phyloP scores from a whole-genome alignment of 1,140 invertebrate genomes.

The Dreissena rostriformis region DNA sequence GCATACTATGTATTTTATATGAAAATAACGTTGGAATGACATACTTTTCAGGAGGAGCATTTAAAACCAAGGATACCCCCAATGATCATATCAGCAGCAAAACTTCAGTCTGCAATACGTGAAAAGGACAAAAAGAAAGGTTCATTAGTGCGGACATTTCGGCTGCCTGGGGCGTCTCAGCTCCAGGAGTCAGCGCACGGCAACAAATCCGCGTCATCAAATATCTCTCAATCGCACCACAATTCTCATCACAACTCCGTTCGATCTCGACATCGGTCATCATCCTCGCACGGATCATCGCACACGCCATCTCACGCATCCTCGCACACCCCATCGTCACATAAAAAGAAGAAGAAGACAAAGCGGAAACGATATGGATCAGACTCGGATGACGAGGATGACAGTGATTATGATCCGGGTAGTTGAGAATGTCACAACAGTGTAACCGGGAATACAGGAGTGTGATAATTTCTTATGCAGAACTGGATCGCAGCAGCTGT shows the following conservation, averaged over 20 bases:
- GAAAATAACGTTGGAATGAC: too few relatives aligned
- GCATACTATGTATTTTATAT: too few relatives aligned
- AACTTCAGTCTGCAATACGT: conserved; percentile 42
- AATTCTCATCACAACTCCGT: conserved; percentile 28
- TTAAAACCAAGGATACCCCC: conserved; percentile 42
- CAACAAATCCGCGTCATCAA: conserved; percentile 35
- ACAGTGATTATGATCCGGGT: conserved; percentile 75
- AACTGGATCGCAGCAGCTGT: too few relatives aligned
- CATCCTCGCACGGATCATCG: conserved; percentile 10
- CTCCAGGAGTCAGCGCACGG: conserved; percentile 47
- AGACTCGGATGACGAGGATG: conserved; percentile 71
- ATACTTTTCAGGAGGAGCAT: conserved; percentile 27
- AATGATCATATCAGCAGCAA: conserved; percentile 50
- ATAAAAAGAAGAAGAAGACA: conserved; percentile 72
- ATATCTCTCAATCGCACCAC: conserved; percentile 10
- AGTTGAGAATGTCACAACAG: conserved; percentile 17
- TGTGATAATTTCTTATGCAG: too few relatives aligned
- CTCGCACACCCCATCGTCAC: conserved; percentile 32
- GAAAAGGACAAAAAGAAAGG: conserved; percentile 54
- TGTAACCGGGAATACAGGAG: too few relatives aligned
- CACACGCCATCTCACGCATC: conserved; percentile 20
- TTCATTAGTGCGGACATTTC: conserved; percentile 54
- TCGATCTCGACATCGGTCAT: conserved; percentile 25
- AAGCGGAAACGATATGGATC: conserved; percentile 64
- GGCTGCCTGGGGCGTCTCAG: conserved; percentile 48